Evolutionary conservation across 2,888 invertebrate species (phyloP).

Genomic region (Lottia gigantea): DNA sequence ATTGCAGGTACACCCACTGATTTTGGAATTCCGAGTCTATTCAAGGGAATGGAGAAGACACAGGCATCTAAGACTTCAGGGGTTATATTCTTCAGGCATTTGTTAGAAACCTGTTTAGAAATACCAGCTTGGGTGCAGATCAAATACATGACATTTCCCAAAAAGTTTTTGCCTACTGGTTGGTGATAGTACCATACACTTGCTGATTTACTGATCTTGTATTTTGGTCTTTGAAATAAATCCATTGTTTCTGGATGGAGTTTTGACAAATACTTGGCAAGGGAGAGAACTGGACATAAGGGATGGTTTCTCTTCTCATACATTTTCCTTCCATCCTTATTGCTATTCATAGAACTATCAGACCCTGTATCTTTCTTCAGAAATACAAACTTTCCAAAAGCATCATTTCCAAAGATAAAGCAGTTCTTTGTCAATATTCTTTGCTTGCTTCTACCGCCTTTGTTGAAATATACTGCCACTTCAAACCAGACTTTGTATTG

Average conservation of each 20-base stretch:
- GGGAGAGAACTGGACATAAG: conserved; percentile 17
- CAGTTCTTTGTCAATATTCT: conserved; percentile 8
- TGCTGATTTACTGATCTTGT: neutral
- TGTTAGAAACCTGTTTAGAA: neutral
- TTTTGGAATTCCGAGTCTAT: neutral
- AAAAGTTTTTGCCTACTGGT: conserved; percentile 17
- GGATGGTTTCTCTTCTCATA: conserved; percentile 17
- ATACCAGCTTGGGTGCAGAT: neutral
- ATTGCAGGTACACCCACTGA: no score
- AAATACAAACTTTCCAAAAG: conserved; percentile 5
- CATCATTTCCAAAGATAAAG: conserved; percentile 19
- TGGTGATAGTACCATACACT: conserved; percentile 15
- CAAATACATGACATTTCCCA: conserved; percentile 3
- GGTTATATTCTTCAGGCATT: neutral
- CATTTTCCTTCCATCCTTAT: conserved; percentile 8
- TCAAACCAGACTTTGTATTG: conserved; percentile 22
- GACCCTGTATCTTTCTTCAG: neutral
- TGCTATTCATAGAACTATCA: neutral
- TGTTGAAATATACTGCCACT: conserved; percentile 16
- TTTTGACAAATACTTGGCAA: conserved; percentile 17
- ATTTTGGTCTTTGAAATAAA: conserved; percentile 18
- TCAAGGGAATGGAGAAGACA: neutral
- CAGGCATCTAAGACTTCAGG: conserved; percentile 2
- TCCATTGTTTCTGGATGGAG: conserved; percentile 13
- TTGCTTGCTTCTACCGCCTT: conserved; percentile 3